These are phyloP conservation scores for Drosophila nigricruria DNA, from an alignment of 2,888 invertebrate species.

Conservation along the genomic window DNA sequence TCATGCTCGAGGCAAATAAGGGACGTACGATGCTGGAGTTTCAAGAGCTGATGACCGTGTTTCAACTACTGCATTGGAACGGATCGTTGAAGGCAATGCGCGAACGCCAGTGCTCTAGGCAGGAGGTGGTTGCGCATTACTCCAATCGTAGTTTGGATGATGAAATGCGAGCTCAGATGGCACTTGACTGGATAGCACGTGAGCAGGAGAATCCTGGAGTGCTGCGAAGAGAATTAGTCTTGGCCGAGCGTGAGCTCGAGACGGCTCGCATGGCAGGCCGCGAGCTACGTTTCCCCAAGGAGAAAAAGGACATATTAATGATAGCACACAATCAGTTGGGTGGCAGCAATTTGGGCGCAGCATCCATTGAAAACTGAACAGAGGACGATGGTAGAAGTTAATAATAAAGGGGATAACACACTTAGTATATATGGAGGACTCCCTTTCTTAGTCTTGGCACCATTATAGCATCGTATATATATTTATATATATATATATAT, in stretches of 20 bases:
- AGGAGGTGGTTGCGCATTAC: slow-evolving; percentile 97
- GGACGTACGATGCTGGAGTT: slow-evolving; percentile 98
- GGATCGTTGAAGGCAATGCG: slow-evolving; percentile 98
- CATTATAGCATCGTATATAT: slow-evolving; percentile 28
- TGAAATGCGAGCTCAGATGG: slow-evolving; percentile 98
- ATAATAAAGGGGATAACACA: slow-evolving; percentile 14
- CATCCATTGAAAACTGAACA: slow-evolving; percentile 74
- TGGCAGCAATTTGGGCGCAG: slow-evolving; percentile 77
- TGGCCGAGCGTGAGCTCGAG: slow-evolving; percentile 94
- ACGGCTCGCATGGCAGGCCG: slow-evolving; percentile 94
- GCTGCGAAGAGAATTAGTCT: slow-evolving; percentile 91
- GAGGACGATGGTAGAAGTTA: slow-evolving; percentile 4
- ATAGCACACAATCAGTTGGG: slow-evolving; percentile 94
- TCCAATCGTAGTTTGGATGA: slow-evolving; percentile 96
- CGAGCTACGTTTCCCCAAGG: slow-evolving; percentile 96
- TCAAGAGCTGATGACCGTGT: slow-evolving; percentile 98
- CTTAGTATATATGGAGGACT: slow-evolving; percentile 24
- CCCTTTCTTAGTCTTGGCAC: slow-evolving; percentile 36
- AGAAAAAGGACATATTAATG: slow-evolving; percentile 97
- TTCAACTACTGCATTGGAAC: slow-evolving; percentile 98
- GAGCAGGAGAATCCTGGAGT: slow-evolving; percentile 91
- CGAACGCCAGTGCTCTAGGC: slow-evolving; percentile 96
- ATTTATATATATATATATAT: slow-evolving; percentile 15
- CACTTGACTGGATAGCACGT: slow-evolving; percentile 96
- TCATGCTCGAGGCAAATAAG: slow-evolving; percentile 92